phyloP scores from a whole-genome alignment of 2,888 invertebrate genomes.

The Cantharis rufa region DNA sequence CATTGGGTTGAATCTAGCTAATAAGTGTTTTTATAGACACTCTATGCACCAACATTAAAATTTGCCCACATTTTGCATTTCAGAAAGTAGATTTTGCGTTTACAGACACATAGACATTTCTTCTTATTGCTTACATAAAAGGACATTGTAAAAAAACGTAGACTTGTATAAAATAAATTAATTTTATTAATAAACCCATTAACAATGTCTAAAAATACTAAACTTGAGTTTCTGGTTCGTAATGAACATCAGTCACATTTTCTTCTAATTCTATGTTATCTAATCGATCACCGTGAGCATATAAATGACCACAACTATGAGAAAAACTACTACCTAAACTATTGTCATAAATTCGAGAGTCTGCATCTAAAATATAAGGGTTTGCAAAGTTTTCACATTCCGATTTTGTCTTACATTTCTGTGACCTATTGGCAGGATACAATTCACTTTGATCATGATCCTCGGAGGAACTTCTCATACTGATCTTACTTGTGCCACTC shows the following conservation, averaged over 20 bases:
- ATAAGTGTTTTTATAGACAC: too few species aligned
- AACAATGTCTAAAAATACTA: constrained; percentile 1
- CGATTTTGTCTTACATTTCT: constrained; percentile 44
- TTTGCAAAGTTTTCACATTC: constrained; percentile 43
- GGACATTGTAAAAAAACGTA: neutral
- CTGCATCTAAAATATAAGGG: constrained; percentile 36
- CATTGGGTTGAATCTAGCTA: too few species aligned
- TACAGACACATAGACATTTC: too few species aligned
- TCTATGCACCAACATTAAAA: too few species aligned
- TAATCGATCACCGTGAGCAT: constrained; percentile 41
- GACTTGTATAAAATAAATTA: neutral
- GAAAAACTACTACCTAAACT: constrained; percentile 46
- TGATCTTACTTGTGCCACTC: constrained; percentile 39
- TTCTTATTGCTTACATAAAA: neutral
- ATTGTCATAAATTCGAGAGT: constrained; percentile 40
- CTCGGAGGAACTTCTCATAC: neutral
- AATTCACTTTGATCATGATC: neutral
- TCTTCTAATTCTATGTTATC: constrained; percentile 50
- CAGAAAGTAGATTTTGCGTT: too few species aligned
- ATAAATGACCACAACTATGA: constrained; percentile 44
- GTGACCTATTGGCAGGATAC: neutral
- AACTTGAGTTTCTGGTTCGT: constrained; percentile 41
- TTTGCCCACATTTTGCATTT: too few species aligned
- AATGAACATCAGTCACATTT: constrained; percentile 47
- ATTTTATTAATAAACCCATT: neutral